phyloP scores from a whole-genome alignment of 2,888 invertebrate genomes.

The Leucoma salicis region DNA sequence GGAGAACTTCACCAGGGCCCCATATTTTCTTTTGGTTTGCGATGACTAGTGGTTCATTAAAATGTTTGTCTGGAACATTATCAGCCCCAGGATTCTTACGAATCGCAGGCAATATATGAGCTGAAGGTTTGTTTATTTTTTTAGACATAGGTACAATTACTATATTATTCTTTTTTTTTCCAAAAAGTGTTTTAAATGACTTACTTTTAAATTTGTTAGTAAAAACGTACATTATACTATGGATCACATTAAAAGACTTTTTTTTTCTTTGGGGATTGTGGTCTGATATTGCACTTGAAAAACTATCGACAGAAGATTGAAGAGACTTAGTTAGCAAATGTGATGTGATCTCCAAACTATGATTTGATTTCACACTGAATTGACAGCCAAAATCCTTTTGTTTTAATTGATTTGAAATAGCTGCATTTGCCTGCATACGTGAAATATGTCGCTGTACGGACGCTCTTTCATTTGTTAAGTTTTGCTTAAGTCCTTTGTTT shows the following conservation, averaged over 20 bases:
- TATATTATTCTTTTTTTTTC: constrained; percentile 39
- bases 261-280: not conserved
- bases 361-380: constrained; percentile 43
- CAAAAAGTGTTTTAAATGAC: constrained; percentile 22
- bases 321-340: constrained; percentile 47
- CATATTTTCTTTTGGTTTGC: too few species aligned
- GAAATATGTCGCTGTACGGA: not conserved
- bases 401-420: constrained; percentile 22
- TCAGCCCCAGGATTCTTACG: too few species aligned
- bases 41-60: too few species aligned
- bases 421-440: constrained; percentile 7
- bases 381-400: constrained; percentile 45
- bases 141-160: constrained; percentile 41
- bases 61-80: too few species aligned
- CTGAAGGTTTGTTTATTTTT: too few species aligned
- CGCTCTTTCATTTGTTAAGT: too few species aligned
- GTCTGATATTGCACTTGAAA: constrained; percentile 4
- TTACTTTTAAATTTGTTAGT: constrained; percentile 42
- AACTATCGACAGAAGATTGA: constrained; percentile 36
- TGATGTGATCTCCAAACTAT: constrained; percentile 51
- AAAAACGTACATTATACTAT: constrained; percentile 38
- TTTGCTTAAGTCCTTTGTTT: too few species aligned
- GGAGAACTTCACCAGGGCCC: constrained; percentile 47
- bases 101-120: too few species aligned
- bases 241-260: constrained; percentile 22